Conservation (phyloP, 2,888 invertebrate genomes). For the Trichogramma dendrolimi region DNA sequence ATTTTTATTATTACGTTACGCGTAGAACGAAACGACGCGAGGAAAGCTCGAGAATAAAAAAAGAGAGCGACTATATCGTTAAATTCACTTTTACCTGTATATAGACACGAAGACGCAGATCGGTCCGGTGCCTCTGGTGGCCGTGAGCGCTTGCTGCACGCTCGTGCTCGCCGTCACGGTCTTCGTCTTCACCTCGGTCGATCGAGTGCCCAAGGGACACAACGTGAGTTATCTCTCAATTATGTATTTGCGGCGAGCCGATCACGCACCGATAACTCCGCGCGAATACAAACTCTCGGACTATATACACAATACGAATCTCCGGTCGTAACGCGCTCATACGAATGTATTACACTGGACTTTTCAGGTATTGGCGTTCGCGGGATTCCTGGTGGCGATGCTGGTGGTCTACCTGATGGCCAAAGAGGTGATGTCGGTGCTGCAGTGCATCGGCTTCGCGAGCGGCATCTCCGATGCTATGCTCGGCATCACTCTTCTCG, state of each 20-base stretch:
- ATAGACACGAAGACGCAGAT: constrained; percentile 33
- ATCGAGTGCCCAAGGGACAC: constrained; percentile 43
- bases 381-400: constrained; percentile 59
- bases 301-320: too few species aligned
- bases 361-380: constrained; percentile 53
- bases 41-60: too few species aligned
- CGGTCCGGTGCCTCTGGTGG: constrained; percentile 38
- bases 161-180: constrained; percentile 33
- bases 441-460: constrained; percentile 59
- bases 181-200: constrained; percentile 38
- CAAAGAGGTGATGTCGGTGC: constrained; percentile 58
- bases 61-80: too few species aligned
- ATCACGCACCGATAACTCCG: too few species aligned
- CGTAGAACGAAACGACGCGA: too few species aligned
- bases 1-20: too few species aligned
- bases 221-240: constrained; percentile 38
- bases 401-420: constrained; percentile 61
- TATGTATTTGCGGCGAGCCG: too few species aligned
- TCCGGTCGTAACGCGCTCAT: not conserved
- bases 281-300: too few species aligned
- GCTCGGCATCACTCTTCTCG: constrained; percentile 62
- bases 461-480: constrained; percentile 59
- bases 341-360: not conserved
- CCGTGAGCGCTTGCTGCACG: constrained; percentile 33
- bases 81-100: not conserved